Evolutionary conservation across 2,888 invertebrate species (phyloP).

Genomic region (Drosophila barbarae): DNA sequence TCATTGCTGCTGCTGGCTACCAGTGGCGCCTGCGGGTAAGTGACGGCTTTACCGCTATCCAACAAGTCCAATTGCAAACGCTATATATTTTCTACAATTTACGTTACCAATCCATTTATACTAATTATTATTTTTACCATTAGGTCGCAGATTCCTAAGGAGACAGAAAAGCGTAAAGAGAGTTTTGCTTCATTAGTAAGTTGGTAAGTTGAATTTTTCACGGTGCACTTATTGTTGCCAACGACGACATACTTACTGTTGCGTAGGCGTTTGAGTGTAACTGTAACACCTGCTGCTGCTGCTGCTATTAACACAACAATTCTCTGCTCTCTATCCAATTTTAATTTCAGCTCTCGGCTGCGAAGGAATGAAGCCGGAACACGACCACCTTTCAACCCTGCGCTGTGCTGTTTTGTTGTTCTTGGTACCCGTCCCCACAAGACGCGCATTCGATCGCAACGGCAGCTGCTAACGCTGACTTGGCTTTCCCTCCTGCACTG

Average conservation of each 20-base stretch:
- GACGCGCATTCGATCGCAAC: conserved; percentile 69
- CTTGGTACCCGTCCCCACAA: conserved; percentile 31
- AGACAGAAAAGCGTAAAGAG: no score
- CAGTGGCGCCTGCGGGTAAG: conserved; percentile 58
- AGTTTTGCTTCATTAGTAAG: no score
- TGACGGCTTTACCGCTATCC: conserved; percentile 22
- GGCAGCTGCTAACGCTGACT: conserved; percentile 33
- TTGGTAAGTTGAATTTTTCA: neutral
- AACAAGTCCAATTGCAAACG: no score
- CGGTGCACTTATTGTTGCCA: conserved; percentile 9
- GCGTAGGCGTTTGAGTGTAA: conserved; percentile 47
- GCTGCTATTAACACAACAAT: conserved; percentile 36
- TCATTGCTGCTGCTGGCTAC: neutral
- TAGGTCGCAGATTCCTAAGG: no score
- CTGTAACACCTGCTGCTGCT: conserved; percentile 60
- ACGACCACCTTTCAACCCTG: conserved; percentile 64
- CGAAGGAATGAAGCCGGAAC: conserved; percentile 44
- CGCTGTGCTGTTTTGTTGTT: conserved; percentile 40
- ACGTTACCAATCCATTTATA: no score
- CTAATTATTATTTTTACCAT: no score
- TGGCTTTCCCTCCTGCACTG: conserved; percentile 49
- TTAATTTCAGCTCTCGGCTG: conserved; percentile 54
- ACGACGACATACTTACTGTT: conserved; percentile 15
- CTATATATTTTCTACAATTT: no score
- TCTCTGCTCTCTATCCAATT: conserved; percentile 27